A percentile compares a stretch with the other conserved stretches of the same genome.
These are phyloP conservation scores for Tyrannus savana DNA, from an alignment of 2,113 vertebrate species.

Conservation along the genomic window DNA sequence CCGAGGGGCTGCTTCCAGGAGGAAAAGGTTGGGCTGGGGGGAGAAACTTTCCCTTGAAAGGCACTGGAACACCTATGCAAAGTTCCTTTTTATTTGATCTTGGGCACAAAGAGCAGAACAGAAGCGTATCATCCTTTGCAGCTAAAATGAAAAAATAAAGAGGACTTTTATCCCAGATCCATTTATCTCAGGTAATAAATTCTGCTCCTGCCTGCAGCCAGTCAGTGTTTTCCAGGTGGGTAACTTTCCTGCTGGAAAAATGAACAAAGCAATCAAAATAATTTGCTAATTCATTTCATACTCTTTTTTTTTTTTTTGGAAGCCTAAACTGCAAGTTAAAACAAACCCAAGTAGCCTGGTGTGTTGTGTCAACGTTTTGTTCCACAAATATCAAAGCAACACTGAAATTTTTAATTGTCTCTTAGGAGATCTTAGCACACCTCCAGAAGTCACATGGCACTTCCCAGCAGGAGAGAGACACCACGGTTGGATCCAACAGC, in stretches of 20 bases:
- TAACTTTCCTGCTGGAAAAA: neutral
- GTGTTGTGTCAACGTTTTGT: neutral
- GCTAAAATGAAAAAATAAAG: constrained; percentile 35
- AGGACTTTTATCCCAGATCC: constrained; percentile 46
- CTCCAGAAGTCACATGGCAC: neutral
- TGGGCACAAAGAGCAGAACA: constrained; percentile 1
- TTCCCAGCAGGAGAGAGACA: neutral
- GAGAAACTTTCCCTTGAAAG: constrained; percentile 18
- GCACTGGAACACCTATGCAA: neutral
- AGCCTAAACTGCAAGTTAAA: neutral
- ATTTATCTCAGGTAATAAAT: constrained; percentile 48
- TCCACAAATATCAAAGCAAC: neutral
- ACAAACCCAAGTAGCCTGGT: neutral
- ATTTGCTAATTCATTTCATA: constrained; percentile 43
- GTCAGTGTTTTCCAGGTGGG: constrained; percentile 33
- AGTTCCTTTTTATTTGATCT: constrained; percentile 36
- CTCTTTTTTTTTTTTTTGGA: neutral
- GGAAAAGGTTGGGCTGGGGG: neutral
- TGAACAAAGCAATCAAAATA: constrained; percentile 46
- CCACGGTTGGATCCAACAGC: rapidly evolving
- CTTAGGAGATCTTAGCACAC: neutral
- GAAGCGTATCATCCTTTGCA: neutral
- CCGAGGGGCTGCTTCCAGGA: neutral
- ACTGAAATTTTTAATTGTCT: neutral
- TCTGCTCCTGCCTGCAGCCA: constrained; percentile 34